Conservation (phyloP, 1,140 invertebrate species). For the Halesus radiatus region DNA sequence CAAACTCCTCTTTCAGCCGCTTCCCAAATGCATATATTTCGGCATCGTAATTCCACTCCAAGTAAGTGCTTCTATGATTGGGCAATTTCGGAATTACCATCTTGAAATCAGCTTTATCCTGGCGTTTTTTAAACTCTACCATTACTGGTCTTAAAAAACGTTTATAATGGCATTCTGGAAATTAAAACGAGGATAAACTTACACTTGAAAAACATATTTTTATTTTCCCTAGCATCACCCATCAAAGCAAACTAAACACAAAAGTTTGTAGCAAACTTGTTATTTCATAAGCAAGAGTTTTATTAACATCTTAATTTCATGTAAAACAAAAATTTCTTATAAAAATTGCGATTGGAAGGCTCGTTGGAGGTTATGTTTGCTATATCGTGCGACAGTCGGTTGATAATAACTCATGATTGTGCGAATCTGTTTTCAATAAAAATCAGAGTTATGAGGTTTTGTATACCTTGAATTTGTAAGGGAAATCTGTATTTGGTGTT, state of each 20-base stretch:
- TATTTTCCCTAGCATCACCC: no score
- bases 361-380: not conserved
- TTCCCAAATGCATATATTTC: slow-evolving; percentile 92
- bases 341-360: not conserved
- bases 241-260: no score
- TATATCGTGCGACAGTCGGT: not conserved
- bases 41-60: slow-evolving; percentile 91
- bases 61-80: slow-evolving; percentile 71
- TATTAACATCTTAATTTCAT: no score
- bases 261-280: no score
- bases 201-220: no score
- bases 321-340: not conserved
- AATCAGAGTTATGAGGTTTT: not conserved
- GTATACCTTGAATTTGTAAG: slow-evolving; percentile 11
- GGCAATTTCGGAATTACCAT: not conserved
- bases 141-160: slow-evolving; percentile 42
- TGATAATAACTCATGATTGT: not conserved
- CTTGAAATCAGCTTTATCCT: slow-evolving; percentile 17
- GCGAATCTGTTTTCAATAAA: not conserved
- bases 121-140: not conserved
- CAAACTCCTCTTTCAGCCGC: slow-evolving; percentile 88
- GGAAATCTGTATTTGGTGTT: slow-evolving; percentile 3
- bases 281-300: no score
- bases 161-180: slow-evolving; percentile 42
- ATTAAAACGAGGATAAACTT: not conserved